Evolutionary conservation across 2,113 vertebrate species (phyloP).

Genomic region (Tor tambroides): DNA sequence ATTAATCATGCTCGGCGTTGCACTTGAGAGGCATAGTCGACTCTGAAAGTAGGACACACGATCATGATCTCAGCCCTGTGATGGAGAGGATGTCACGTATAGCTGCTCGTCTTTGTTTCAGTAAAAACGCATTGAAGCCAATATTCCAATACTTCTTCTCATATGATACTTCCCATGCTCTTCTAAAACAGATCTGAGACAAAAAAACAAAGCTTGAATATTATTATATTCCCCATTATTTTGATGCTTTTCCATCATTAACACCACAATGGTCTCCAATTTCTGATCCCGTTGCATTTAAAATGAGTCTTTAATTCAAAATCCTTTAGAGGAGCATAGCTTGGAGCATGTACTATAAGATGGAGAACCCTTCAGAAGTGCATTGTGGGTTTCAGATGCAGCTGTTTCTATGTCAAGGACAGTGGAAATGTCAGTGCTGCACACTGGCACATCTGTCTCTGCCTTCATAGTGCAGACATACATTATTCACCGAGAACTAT

Average conservation of each 20-base stretch:
- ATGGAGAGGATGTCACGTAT: slow-evolving; percentile 18
- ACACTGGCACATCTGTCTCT: slow-evolving; percentile 37
- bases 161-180: not conserved
- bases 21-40: not conserved
- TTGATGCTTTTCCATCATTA: not conserved
- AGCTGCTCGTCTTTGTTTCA: slow-evolving; percentile 24
- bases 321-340: not conserved
- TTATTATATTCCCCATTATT: not conserved
- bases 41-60: slow-evolving; percentile 34
- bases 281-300: not conserved
- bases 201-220: not conserved
- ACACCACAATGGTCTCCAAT: not conserved
- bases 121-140: not conserved
- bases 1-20: slow-evolving; percentile 22
- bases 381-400: slow-evolving; percentile 10
- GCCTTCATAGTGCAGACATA: not conserved
- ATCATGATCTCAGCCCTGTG: slow-evolving; percentile 16
- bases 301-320: not conserved
- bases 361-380: slow-evolving; percentile 1
- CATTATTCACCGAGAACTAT: slow-evolving; percentile 32
- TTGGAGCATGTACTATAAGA: not conserved
- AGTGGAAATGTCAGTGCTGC: slow-evolving; percentile 21
- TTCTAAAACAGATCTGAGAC: not conserved
- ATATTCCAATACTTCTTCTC: not conserved
- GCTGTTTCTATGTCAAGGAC: slow-evolving; percentile 28